Evolutionary conservation across 2,888 invertebrate species (phyloP).

Genomic region (Ophion ellenae): DNA sequence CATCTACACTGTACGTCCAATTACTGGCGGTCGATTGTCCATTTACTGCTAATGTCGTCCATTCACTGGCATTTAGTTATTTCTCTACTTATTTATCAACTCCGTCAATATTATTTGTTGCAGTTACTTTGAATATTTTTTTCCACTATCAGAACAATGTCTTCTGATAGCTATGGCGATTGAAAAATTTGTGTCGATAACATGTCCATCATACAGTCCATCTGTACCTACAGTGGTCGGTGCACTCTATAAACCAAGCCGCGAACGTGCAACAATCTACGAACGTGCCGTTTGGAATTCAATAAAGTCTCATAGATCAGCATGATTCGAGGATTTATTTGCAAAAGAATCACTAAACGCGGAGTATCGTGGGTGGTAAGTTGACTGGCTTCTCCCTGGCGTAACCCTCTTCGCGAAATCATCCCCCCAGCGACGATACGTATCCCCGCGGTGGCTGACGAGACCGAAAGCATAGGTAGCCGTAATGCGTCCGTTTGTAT

Average conservation of each 20-base stretch:
- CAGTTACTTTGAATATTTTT: too few species aligned
- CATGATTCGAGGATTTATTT: slow-evolving; percentile 5
- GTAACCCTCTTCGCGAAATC: slow-evolving; percentile 17
- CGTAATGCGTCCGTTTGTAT: slow-evolving; percentile 78
- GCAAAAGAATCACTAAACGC: slow-evolving; percentile 38
- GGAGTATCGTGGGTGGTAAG: slow-evolving; percentile 40
- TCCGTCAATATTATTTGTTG: too few species aligned
- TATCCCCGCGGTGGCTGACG: slow-evolving; percentile 13
- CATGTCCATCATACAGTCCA: too few species aligned
- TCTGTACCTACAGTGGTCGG: too few species aligned
- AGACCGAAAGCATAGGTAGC: slow-evolving; percentile 41
- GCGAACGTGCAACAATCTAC: slow-evolving; percentile 9
- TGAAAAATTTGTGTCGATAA: too few species aligned
- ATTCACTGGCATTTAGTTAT: too few species aligned
- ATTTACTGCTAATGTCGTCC: too few species aligned
- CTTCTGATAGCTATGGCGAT: too few species aligned
- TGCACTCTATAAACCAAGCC: neutral
- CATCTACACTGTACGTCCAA: too few species aligned
- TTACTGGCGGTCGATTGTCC: too few species aligned
- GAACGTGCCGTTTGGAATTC: slow-evolving; percentile 16
- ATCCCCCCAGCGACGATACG: neutral
- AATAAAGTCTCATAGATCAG: neutral
- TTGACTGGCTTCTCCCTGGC: slow-evolving; percentile 10
- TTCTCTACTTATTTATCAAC: too few species aligned
- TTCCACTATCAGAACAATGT: too few species aligned